phyloP scores from a whole-genome alignment of 1,140 invertebrate species.

The Procambarus virginalis region DNA sequence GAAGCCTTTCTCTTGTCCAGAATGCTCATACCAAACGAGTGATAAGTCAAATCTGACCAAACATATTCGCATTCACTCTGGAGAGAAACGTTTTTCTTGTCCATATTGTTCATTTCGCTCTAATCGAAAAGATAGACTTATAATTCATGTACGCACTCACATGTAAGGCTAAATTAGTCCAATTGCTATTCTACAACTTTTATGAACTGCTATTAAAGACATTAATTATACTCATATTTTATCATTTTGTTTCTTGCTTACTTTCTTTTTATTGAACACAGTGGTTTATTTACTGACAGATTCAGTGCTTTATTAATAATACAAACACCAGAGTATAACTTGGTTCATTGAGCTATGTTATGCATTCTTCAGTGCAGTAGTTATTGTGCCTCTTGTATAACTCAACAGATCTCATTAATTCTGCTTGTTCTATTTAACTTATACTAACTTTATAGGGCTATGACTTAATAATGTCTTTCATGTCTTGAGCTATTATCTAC shows the following conservation, averaged over 20 bases:
- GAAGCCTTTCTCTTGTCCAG: slow-evolving; percentile 57
- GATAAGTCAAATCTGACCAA: slow-evolving; percentile 47
- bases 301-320: not conserved
- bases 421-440: not conserved
- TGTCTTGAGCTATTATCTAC: too few species aligned
- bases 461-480: too few species aligned
- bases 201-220: not conserved
- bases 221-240: not conserved
- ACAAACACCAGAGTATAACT: not conserved
- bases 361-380: not conserved
- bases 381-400: not conserved
- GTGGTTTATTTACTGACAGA: too few species aligned
- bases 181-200: not conserved
- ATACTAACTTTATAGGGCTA: too few species aligned
- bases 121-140: slow-evolving; percentile 39
- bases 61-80: slow-evolving; percentile 33
- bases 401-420: not conserved
- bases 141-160: slow-evolving; percentile 43
- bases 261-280: too few species aligned
- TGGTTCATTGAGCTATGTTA: not conserved
- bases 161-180: not conserved
- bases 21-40: slow-evolving; percentile 39
- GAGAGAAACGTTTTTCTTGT: slow-evolving; percentile 47
- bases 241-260: too few species aligned
- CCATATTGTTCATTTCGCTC: slow-evolving; percentile 46